Percentiles rank a stretch among this genome's conserved stretches.
Evolutionary conservation across 2,113 vertebrate genomes (phyloP).

Genomic region (Tragelaphus scriptus): DNA sequence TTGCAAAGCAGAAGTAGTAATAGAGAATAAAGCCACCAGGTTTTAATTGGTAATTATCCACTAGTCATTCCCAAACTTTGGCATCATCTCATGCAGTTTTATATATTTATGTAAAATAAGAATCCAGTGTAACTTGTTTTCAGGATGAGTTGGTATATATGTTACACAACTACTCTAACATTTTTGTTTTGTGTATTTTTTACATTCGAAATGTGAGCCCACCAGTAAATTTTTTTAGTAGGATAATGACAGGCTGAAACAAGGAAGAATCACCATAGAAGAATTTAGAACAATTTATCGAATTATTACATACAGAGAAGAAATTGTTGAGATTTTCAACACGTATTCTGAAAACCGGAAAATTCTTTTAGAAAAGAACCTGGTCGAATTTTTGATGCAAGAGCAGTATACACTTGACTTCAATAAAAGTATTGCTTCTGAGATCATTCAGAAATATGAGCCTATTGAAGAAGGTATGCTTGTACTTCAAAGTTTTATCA

Average conservation of each 20-base stretch:
- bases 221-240: conserved; percentile 69
- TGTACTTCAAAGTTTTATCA: conserved; percentile 2
- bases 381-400: conserved; percentile 74
- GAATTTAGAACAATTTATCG: conserved; percentile 81
- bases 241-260: conserved; percentile 64
- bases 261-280: conserved; percentile 73
- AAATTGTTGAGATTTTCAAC: conserved; percentile 77
- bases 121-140: neutral
- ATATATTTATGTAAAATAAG: neutral
- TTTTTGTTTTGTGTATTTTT: neutral
- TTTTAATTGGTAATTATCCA: neutral
- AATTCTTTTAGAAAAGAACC: conserved; percentile 48
- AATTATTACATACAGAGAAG: conserved; percentile 73
- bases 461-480: conserved; percentile 80
- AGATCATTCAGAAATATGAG: conserved; percentile 79
- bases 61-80: neutral
- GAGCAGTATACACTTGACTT: conserved; percentile 66
- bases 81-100: neutral
- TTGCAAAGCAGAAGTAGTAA: neutral
- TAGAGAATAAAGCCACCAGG: neutral
- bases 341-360: conserved; percentile 63
- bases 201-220: neutral
- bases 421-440: neutral
- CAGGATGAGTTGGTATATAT: neutral
- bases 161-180: neutral